These are phyloP conservation scores for Zaprionus africanus DNA, from an alignment of 1,140 invertebrate species.

Conservation along the genomic window DNA sequence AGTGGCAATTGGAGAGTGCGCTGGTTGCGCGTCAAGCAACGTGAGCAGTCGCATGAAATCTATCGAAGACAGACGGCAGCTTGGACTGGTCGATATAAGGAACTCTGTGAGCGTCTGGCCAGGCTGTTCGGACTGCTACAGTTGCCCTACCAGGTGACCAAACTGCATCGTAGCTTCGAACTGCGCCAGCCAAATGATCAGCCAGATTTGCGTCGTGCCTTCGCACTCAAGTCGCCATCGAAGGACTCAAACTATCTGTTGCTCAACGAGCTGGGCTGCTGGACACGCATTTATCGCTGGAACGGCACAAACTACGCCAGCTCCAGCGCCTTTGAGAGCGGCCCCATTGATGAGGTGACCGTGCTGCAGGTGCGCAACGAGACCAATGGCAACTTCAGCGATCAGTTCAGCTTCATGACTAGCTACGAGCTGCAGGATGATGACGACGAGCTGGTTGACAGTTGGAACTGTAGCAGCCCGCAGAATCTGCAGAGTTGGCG, in stretches of 20 bases:
- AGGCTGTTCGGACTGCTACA: constrained; percentile 35
- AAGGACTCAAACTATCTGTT: constrained; percentile 47
- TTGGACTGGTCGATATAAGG: constrained; percentile 15
- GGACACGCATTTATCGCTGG: constrained; percentile 61
- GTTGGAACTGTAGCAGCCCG: constrained; percentile 54
- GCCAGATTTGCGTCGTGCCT: constrained; percentile 55
- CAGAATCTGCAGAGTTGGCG: constrained; percentile 53
- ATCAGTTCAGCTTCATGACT: constrained; percentile 65
- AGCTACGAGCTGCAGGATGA: constrained; percentile 59
- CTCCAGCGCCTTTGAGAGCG: constrained; percentile 52
- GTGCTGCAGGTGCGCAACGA: constrained; percentile 45
- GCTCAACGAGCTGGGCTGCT: constrained; percentile 64
- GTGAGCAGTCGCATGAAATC: not conserved
- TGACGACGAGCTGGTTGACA: constrained; percentile 27
- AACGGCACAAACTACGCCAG: constrained; percentile 46
- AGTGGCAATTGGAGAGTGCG: constrained; percentile 74
- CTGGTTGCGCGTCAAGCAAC: constrained; percentile 54
- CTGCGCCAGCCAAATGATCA: constrained; percentile 31
- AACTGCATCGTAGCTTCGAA: constrained; percentile 39
- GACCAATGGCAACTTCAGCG: constrained; percentile 3
- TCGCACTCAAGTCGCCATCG: constrained; percentile 29
- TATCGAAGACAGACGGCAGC: constrained; percentile 45
- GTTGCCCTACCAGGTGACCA: constrained; percentile 58
- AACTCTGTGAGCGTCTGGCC: constrained; percentile 46
- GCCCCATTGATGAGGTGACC: constrained; percentile 61